These are phyloP conservation scores for Drosophila ochracea DNA, from an alignment of 2,888 invertebrate genomes.

Conservation along the genomic window DNA sequence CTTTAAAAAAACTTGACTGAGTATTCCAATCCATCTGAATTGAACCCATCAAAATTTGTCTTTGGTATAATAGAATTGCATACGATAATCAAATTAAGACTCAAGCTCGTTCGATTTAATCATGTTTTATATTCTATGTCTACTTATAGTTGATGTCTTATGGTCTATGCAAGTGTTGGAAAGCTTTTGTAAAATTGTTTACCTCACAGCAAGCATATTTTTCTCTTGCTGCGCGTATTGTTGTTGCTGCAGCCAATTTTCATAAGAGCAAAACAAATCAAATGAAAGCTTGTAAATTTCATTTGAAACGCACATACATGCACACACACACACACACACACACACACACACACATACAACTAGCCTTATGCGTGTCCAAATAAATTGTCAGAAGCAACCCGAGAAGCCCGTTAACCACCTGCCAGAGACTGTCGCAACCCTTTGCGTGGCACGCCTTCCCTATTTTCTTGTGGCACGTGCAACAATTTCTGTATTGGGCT, in stretches of 20 bases:
- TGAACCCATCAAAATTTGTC: neutral
- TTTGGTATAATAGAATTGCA: neutral
- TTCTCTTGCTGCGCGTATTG: neutral
- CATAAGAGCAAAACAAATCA: conserved; percentile 31
- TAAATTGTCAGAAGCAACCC: neutral
- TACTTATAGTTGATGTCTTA: neutral
- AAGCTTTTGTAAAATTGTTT: neutral
- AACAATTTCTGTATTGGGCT: conserved; percentile 40
- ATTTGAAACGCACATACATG: conserved; percentile 10
- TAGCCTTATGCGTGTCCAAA: neutral
- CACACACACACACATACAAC: conserved; percentile 7
- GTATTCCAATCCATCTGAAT: neutral
- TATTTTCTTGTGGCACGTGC: conserved; percentile 40
- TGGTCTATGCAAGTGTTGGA: neutral
- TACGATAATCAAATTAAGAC: neutral
- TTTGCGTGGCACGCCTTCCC: conserved; percentile 2
- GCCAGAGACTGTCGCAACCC: conserved; percentile 7
- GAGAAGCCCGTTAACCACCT: conserved; percentile 1
- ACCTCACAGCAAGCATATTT: neutral
- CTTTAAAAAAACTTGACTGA: neutral
- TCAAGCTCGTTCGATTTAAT: neutral
- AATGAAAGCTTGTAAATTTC: conserved; percentile 17
- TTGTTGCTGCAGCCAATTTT: conserved; percentile 5
- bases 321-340: neutral
- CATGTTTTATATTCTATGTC: neutral